These are phyloP conservation scores for Cryptocephalus moraei DNA, from an alignment of 2,888 invertebrate genomes.

Conservation along the genomic window DNA sequence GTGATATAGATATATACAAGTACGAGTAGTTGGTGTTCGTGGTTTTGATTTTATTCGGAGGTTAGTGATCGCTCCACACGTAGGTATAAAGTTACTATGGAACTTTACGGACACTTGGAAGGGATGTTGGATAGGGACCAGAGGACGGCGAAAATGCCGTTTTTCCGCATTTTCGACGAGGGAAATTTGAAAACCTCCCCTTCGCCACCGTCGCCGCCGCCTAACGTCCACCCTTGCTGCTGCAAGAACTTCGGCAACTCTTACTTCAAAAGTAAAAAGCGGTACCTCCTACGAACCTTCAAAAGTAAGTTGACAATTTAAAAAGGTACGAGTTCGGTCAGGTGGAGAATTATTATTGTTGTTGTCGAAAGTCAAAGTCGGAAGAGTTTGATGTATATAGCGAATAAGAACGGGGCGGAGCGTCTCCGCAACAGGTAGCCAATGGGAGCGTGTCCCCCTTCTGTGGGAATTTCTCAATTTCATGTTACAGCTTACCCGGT, in stretches of 20 bases:
- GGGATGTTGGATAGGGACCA: slow-evolving; percentile 36
- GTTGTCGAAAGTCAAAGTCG: not conserved
- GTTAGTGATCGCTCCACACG: no score
- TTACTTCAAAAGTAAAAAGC: slow-evolving; percentile 24
- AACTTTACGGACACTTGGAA: slow-evolving; percentile 16
- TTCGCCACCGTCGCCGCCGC: no score
- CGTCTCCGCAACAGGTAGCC: slow-evolving; percentile 33
- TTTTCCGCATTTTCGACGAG: not conserved
- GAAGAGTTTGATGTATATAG: not conserved
- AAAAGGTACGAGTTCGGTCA: not conserved
- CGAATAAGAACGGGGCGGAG: slow-evolving; percentile 25
- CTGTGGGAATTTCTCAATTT: slow-evolving; percentile 15
- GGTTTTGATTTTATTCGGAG: no score
- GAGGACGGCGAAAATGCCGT: slow-evolving; percentile 29
- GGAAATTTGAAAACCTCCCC: no score
- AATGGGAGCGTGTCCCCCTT: slow-evolving; percentile 22
- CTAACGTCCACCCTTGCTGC: slow-evolving; percentile 4
- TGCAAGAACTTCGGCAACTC: slow-evolving; percentile 10
- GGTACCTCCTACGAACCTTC: slow-evolving; percentile 25
- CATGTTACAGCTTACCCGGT: slow-evolving; percentile 11
- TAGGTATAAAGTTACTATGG: not conserved
- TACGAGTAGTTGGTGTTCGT: no score
- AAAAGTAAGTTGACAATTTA: slow-evolving; percentile 27
- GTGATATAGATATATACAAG: no score
- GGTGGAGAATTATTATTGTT: no score